Base-by-base conservation (phyloP, 2,888 invertebrate species). In the Tetragnatha montana region DNA sequence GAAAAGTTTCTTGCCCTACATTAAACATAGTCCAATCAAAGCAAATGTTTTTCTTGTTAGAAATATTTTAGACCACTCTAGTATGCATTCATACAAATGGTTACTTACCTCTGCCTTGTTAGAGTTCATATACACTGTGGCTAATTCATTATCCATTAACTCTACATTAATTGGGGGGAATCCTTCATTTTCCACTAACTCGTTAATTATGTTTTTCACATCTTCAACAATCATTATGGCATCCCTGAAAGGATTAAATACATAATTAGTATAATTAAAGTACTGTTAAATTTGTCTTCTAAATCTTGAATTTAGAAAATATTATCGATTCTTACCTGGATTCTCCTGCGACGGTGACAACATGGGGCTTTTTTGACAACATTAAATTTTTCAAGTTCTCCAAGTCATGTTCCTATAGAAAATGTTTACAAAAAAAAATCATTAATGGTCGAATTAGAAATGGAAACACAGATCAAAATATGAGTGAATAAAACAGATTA, bases 121-220 rank as follows among this genome's bases (percentile, higher is more conserved):
- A 35, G 98, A 98, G 93, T 97, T 98, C 90, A 98, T 96, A 93
- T 97, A 99, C 51, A 99, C 94, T 93, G 97, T 97, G 86, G 98
- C 97, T 86, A 99, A 94, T 93, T 99, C 98, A 92, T 98, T 98
- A 93, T 99, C 99, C 12, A 98, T 95, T 83, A 99, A 96, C 94
- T 98, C 98, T 0, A 99, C 97, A 75, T 95, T 87, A 91, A 99
- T 96, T 3, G 95, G 94, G 0, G 98, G 97, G 93, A 97, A 97
- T 93, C 98, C 97, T 86, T 94, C 93, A 89, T 97, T 97, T 87
- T 97, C 96, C 0, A 96, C 95, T 82, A 98, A 94, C 92, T 96
- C 96, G 60, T 95, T 95, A 12, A 98, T 94, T 88, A 97, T 95
- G 91, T 96, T 96, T 83, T 95, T 95, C 49, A 98, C 94, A 93